Evolutionary conservation across 2,888 invertebrate species (phyloP).

Genomic region (Tridacna crocea): DNA sequence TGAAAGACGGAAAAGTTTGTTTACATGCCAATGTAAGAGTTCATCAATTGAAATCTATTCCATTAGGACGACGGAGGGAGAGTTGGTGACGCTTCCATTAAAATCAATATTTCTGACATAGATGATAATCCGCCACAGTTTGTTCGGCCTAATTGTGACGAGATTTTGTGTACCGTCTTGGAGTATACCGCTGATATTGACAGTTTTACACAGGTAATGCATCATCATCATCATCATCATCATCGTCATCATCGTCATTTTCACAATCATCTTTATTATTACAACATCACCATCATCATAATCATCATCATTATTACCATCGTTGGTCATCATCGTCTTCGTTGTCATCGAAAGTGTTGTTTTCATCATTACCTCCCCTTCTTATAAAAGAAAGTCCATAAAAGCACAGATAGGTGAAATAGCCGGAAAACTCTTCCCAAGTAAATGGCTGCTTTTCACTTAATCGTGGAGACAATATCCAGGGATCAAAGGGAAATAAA

Average conservation of each 20-base stretch:
- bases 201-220: slow-evolving; percentile 14
- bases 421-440: too few relatives aligned
- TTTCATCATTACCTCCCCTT: neutral
- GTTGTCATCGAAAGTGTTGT: neutral
- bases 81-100: slow-evolving; percentile 17
- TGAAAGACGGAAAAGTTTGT: too few relatives aligned
- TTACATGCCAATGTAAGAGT: too few relatives aligned
- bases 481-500: too few relatives aligned
- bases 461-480: too few relatives aligned
- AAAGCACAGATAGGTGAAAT: too few relatives aligned
- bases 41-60: too few relatives aligned
- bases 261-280: neutral
- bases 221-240: neutral
- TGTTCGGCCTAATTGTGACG: slow-evolving; percentile 11
- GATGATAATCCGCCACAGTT: slow-evolving; percentile 37
- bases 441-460: too few relatives aligned
- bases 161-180: slow-evolving; percentile 14
- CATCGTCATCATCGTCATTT: neutral
- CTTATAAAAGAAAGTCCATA: too few relatives aligned
- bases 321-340: neutral
- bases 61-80: slow-evolving; percentile 31
- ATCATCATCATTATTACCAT: neutral
- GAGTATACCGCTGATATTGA: slow-evolving; percentile 16
- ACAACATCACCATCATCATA: neutral
- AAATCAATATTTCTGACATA: slow-evolving; percentile 16